Evolutionary conservation across 1,140 invertebrate species (phyloP), one percentile per base, ranked within the genome.

Genomic region (Solen grandis): DNA sequence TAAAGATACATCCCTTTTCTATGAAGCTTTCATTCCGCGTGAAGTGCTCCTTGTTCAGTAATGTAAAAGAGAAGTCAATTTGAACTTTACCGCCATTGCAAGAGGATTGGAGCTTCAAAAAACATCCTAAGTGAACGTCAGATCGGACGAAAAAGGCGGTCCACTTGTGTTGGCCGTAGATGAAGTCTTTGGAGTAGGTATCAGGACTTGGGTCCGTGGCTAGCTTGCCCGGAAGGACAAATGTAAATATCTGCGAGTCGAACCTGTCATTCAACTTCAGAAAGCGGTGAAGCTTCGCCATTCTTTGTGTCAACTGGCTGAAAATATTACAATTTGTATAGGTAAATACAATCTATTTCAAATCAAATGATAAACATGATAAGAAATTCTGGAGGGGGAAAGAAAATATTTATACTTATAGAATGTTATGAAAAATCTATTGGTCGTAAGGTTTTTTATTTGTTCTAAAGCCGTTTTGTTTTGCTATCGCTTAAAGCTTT

Each of bases 271-370:
- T 95, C 72, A 97, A 94, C 92, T 95, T 95, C 87, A 96, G 95
- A 93, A 96, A 96, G 87, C 96, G 95, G 92, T 96, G 96, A 86
- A 97, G 94, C 88, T 97, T 94, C 87, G 96, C 96, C 96, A 97
- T 97, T 63, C 41, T 5, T 25, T 46, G n/a, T n/a, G n/a, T n/a
- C n/a, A n/a, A n/a, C n/a, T n/a, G n/a, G n/a, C n/a, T n/a, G n/a
- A n/a, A n/a, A n/a, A n/a, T n/a, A n/a, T n/a, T n/a, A n/a, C n/a
- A n/a, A n/a, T n/a, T n/a, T n/a, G n/a, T n/a, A n/a, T n/a, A n/a
- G n/a, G n/a, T n/a, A n/a, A n/a, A n/a, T n/a, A n/a, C n/a, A n/a
- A n/a, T n/a, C n/a, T n/a, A n/a, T n/a, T n/a, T n/a, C n/a, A n/a
- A n/a, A n/a, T n/a, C n/a, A n/a, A n/a, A n/a, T n/a, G n/a, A n/a